Evolutionary conservation across 35 echinoderm and acorn worm species (phyloP).

Genomic region (Diadema setosum): DNA sequence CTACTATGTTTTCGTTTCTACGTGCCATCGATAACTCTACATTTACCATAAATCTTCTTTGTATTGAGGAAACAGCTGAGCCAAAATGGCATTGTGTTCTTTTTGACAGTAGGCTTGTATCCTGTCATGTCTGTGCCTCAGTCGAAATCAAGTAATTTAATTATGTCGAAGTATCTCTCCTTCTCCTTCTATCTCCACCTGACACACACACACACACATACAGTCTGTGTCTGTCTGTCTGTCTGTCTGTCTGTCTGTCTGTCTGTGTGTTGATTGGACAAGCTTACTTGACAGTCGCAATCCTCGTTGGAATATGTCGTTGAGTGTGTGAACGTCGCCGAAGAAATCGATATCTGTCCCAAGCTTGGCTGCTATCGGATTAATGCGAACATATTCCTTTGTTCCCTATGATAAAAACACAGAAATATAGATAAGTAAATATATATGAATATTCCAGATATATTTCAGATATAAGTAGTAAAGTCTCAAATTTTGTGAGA

Average conservation of each 20-base stretch:
- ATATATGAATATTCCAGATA: too few relatives aligned
- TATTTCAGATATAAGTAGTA: too few relatives aligned
- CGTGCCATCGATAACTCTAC: too few relatives aligned
- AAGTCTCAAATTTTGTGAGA: too few relatives aligned
- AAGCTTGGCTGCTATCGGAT: not conserved
- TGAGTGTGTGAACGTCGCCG: constrained; percentile 44
- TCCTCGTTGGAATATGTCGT: constrained; percentile 67
- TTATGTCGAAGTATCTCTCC: not conserved
- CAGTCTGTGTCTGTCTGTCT: not conserved
- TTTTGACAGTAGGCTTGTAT: not conserved
- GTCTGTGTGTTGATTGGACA: too few relatives aligned
- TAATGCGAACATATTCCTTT: not conserved
- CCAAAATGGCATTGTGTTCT: too few relatives aligned
- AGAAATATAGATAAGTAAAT: too few relatives aligned
- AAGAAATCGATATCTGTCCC: not conserved
- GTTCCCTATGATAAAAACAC: not conserved
- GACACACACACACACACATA: not conserved
- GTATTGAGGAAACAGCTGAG: too few relatives aligned
- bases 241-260: not conserved
- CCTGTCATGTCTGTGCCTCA: not conserved
- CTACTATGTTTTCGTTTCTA: too few relatives aligned
- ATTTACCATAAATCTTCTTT: too few relatives aligned
- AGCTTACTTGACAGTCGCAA: constrained; percentile 41
- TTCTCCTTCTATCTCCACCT: not conserved
- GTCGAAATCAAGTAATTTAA: not conserved